A percentile compares a stretch with the other conserved stretches of the same genome.
Evolutionary conservation across 2,797 vertebrate genomes (phyloP).

Genomic region (Catharus ustulatus): DNA sequence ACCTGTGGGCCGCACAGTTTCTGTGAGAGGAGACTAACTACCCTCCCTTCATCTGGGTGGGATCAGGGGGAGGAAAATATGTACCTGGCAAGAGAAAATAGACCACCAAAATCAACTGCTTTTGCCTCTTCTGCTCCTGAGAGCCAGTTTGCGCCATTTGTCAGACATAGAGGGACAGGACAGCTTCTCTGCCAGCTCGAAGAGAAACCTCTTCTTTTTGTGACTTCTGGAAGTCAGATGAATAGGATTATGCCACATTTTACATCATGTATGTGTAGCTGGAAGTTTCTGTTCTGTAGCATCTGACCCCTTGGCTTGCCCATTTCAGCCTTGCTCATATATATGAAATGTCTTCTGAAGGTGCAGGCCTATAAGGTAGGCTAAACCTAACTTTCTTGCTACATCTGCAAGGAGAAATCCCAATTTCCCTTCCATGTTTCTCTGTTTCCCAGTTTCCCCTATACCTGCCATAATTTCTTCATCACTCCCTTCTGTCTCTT

Average conservation of each 20-base stretch:
- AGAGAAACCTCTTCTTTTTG: neutral
- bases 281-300: neutral
- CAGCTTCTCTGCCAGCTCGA: neutral
- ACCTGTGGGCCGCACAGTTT: neutral
- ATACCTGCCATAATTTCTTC: neutral
- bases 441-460: neutral
- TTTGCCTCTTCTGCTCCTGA: neutral
- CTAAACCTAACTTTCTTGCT: neutral
- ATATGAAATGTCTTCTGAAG: rapidly evolving
- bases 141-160: neutral
- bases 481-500: neutral
- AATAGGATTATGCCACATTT: rapidly evolving
- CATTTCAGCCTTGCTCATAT: neutral
- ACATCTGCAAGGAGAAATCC: neutral
- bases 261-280: neutral
- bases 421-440: neutral
- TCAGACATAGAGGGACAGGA: neutral
- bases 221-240: neutral
- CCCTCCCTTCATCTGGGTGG: neutral
- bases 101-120: neutral
- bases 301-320: neutral
- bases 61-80: rapidly evolving
- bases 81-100: neutral
- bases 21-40: neutral
- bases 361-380: rapidly evolving